These are phyloP conservation scores for Drosophila athabasca DNA, from an alignment of 1,140 invertebrate species.

Conservation along the genomic window DNA sequence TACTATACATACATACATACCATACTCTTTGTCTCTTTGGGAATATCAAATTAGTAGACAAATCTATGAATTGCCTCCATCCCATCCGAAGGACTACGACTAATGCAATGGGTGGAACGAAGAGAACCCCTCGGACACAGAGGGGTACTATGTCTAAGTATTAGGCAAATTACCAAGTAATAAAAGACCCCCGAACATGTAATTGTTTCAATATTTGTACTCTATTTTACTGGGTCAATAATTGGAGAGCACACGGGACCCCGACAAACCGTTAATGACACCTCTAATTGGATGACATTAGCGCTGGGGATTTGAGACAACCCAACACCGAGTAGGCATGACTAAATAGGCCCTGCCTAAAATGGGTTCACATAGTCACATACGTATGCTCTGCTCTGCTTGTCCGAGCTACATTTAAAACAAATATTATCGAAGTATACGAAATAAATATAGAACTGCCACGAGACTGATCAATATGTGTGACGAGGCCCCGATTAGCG, in stretches of 20 bases:
- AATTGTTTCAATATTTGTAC: conserved; percentile 73
- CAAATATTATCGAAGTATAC: neutral
- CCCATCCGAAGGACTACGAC: conserved; percentile 8
- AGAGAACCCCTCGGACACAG: conserved; percentile 23
- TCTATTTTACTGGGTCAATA: conserved; percentile 28
- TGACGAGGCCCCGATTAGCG: conserved; percentile 55
- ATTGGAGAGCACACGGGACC: conserved; percentile 70
- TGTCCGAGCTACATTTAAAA: too few relatives aligned
- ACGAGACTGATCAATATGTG: conserved; percentile 40
- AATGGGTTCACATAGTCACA: neutral
- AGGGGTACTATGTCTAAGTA: conserved; percentile 58
- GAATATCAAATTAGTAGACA: neutral
- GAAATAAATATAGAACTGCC: neutral
- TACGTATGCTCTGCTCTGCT: neutral
- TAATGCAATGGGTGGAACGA: conserved; percentile 66
- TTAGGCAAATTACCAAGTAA: conserved; percentile 78
- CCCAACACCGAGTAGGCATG: conserved; percentile 1
- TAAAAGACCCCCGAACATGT: conserved; percentile 57
- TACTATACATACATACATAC: neutral
- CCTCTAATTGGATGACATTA: conserved; percentile 81
- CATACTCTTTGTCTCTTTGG: too few relatives aligned
- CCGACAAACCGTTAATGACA: conserved; percentile 80
- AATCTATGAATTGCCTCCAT: neutral
- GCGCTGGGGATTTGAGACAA: conserved; percentile 5
- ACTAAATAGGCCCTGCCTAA: conserved; percentile 33